These are phyloP conservation scores for Oreamnos americanus DNA, from an alignment of 2,113 vertebrate genomes.

Conservation along the genomic window DNA sequence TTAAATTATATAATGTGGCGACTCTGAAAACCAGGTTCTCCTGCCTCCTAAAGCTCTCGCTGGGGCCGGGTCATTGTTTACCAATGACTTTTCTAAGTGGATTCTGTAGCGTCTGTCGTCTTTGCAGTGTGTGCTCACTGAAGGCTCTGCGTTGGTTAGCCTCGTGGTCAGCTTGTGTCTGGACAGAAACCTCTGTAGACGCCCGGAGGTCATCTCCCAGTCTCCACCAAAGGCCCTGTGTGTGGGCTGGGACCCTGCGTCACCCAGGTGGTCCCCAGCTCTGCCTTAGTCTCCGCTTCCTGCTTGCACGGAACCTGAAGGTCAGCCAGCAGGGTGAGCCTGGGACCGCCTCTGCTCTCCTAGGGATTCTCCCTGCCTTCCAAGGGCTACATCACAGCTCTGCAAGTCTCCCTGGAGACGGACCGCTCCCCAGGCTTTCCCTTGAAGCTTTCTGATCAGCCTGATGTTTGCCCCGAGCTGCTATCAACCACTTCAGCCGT, in stretches of 20 bases:
- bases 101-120: not conserved
- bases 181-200: not conserved
- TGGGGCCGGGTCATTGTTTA: not conserved
- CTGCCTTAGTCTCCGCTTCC: not conserved
- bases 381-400: not conserved
- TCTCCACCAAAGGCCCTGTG: not conserved
- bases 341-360: not conserved
- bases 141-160: not conserved
- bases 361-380: not conserved
- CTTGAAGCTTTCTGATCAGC: not conserved
- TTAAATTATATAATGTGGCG: not conserved
- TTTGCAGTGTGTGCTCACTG: too few species aligned
- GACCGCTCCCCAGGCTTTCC: not conserved
- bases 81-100: not conserved
- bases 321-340: not conserved
- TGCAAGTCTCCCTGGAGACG: not conserved
- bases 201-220: not conserved
- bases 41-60: not conserved
- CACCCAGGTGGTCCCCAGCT: too few species aligned
- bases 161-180: not conserved
- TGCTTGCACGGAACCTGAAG: not conserved
- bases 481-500: accelerated
- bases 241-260: not conserved
- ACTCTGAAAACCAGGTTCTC: not conserved
- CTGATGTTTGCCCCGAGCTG: not conserved